Evolutionary conservation across 2,888 invertebrate species (phyloP).

Genomic region (Netelia inedita): DNA sequence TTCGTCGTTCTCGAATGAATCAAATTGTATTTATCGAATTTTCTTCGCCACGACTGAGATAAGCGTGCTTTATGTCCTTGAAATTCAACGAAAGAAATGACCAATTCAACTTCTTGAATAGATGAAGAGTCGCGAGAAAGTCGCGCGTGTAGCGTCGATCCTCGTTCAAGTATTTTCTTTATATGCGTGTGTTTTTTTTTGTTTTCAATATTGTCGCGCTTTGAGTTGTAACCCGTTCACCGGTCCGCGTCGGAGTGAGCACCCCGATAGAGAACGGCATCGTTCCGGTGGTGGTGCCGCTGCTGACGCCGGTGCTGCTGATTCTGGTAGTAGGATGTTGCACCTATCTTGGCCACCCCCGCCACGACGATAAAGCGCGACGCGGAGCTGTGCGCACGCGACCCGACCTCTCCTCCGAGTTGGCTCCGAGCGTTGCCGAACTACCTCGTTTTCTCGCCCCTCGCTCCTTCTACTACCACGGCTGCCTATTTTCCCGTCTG

Average conservation of each 20-base stretch:
- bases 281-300: slow-evolving; percentile 43
- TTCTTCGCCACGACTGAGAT: neutral
- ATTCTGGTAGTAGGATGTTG: slow-evolving; percentile 40
- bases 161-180: neutral
- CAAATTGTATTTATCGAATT: neutral
- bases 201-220: slow-evolving; percentile 27
- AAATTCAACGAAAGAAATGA: neutral
- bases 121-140: slow-evolving; percentile 6
- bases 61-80: neutral
- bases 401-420: slow-evolving; percentile 26
- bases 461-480: slow-evolving; percentile 10
- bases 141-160: neutral
- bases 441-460: slow-evolving; percentile 30
- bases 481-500: neutral
- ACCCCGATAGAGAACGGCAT: slow-evolving; percentile 58
- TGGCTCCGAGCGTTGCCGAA: slow-evolving; percentile 18
- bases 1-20: neutral
- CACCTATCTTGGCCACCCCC: slow-evolving; percentile 35
- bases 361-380: slow-evolving; percentile 48
- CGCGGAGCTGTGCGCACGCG: slow-evolving; percentile 60
- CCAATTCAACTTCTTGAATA: neutral
- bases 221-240: slow-evolving; percentile 78
- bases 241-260: slow-evolving; percentile 82
- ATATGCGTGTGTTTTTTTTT: slow-evolving; percentile 5
- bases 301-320: slow-evolving; percentile 60